phyloP scores from a whole-genome alignment of 2,888 invertebrate genomes.

The Campoletis raptor region DNA sequence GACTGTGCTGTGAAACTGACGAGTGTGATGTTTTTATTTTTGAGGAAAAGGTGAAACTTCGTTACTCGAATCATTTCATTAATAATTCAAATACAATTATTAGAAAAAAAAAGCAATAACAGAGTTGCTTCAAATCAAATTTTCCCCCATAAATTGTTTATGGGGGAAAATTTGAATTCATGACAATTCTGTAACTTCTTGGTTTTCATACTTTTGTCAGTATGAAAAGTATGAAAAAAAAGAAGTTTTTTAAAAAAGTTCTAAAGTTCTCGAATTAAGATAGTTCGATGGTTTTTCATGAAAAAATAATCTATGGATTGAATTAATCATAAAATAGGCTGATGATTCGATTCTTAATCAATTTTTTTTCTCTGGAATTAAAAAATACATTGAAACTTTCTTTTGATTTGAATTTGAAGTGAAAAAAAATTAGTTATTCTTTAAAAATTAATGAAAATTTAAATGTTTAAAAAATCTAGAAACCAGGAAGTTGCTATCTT shows the following conservation, averaged over 20 bases:
- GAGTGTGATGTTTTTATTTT: constrained; percentile 96
- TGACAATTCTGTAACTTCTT: background rate
- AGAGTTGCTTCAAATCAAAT: background rate
- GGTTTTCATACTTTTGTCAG: no score
- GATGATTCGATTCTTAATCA: background rate
- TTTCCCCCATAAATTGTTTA: background rate
- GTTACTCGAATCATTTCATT: background rate
- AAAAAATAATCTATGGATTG: background rate
- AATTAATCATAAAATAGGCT: background rate
- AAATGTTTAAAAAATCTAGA: constrained; percentile 85
- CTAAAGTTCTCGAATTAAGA: background rate
- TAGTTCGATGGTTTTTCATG: background rate
- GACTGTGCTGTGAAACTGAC: constrained; percentile 94
- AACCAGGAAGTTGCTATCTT: constrained; percentile 94
- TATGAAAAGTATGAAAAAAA: no score
- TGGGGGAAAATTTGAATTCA: background rate
- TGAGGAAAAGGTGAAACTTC: constrained; percentile 91
- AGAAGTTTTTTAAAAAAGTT: background rate
- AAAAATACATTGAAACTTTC: background rate
- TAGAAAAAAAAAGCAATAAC: background rate
- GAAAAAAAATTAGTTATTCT: background rate
- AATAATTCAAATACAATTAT: background rate
- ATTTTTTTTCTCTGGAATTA: background rate
- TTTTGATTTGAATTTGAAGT: background rate
- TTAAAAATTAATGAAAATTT: background rate